A percentile compares a stretch with the other conserved stretches of the same genome.
Conservation (phyloP, 1,140 invertebrate species). For the Drosophila neocordata region DNA sequence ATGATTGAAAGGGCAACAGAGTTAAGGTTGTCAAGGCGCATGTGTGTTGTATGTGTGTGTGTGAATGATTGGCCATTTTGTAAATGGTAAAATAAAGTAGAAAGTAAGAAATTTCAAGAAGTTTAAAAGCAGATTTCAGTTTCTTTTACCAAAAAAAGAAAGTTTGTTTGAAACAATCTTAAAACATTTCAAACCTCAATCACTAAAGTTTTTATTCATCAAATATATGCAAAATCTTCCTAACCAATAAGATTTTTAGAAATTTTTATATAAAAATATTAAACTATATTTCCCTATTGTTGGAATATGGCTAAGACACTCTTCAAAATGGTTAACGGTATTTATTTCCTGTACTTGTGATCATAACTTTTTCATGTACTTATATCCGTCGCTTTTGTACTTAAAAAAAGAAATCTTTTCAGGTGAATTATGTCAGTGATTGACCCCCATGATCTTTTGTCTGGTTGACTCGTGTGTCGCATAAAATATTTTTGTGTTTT, state of each 20-base stretch:
- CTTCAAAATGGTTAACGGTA: background rate
- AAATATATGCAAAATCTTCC: no score
- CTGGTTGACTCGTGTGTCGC: slow-evolving; percentile 64
- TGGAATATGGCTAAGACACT: background rate
- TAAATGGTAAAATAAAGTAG: background rate
- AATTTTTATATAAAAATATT: no score
- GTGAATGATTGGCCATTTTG: slow-evolving; percentile 57
- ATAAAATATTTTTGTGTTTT: slow-evolving; percentile 51
- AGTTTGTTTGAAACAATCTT: no score
- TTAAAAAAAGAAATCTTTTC: slow-evolving; percentile 32
- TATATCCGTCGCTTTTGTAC: slow-evolving; percentile 52
- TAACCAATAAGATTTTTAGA: no score
- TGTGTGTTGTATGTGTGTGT: slow-evolving; percentile 41
- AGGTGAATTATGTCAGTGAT: slow-evolving; percentile 48
- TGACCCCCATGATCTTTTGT: background rate
- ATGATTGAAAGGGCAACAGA: slow-evolving; percentile 47
- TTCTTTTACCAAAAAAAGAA: no score
- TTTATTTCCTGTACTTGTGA: slow-evolving; percentile 9
- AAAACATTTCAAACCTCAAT: no score
- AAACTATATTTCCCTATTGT: no score
- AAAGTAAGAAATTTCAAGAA: background rate
- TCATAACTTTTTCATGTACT: slow-evolving; percentile 40
- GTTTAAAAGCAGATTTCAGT: no score
- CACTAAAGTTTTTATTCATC: no score
- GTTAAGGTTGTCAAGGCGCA: slow-evolving; percentile 51